Conservation (phyloP, 2,888 invertebrate genomes). For the Drymonia ruficornis region DNA sequence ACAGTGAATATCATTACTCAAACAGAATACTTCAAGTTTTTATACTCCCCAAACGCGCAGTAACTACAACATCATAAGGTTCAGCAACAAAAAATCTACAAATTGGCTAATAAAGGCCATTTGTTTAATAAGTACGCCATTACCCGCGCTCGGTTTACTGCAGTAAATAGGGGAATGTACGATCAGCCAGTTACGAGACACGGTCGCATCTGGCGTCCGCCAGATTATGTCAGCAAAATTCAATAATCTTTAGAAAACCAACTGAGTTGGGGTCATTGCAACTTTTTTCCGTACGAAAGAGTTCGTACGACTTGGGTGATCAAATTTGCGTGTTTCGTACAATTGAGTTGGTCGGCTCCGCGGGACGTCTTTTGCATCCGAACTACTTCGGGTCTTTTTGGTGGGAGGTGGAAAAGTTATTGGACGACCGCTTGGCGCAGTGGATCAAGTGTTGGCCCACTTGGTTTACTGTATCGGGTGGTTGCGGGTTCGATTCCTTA, state of each 20-base stretch:
- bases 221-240: slow-evolving; percentile 74
- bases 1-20: no score
- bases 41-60: background rate
- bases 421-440: no score
- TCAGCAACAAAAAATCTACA: slow-evolving; percentile 39
- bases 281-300: slow-evolving; percentile 50
- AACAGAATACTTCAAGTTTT: background rate
- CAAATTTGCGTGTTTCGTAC: slow-evolving; percentile 27
- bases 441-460: no score
- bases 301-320: slow-evolving; percentile 39
- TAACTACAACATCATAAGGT: slow-evolving; percentile 23
- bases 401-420: no score
- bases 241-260: slow-evolving; percentile 74
- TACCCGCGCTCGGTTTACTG: slow-evolving; percentile 50
- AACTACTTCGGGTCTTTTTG: no score
- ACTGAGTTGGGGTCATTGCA: slow-evolving; percentile 63
- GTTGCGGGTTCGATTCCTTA: no score
- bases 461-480: no score
- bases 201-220: slow-evolving; percentile 47
- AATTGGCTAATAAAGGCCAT: slow-evolving; percentile 47
- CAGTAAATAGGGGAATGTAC: slow-evolving; percentile 66
- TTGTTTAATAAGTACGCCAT: slow-evolving; percentile 69
- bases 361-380: slow-evolving; percentile 38
- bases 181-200: slow-evolving; percentile 47
- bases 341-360: slow-evolving; percentile 36